These are phyloP conservation scores for Rhodeus uyekii DNA, from an alignment of 2,797 vertebrate species.

Conservation along the genomic window DNA sequence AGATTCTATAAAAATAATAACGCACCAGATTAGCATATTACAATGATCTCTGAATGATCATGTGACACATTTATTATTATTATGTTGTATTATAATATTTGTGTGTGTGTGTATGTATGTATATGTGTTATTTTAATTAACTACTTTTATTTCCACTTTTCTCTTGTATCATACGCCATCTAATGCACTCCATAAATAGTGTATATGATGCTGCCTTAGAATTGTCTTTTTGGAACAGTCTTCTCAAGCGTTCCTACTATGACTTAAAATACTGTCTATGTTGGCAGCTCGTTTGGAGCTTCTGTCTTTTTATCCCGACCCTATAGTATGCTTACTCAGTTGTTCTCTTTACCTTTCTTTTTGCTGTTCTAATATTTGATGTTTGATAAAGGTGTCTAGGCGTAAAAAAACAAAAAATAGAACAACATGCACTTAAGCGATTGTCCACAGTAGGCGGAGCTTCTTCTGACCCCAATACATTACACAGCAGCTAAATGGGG, in stretches of 20 bases:
- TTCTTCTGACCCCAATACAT: slow-evolving; percentile 42
- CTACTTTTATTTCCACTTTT: neutral
- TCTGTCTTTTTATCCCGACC: neutral
- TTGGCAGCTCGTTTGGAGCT: neutral
- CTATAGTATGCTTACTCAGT: neutral
- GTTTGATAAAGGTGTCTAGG: slow-evolving; percentile 42
- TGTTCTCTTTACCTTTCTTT: slow-evolving; percentile 28
- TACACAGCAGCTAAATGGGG: slow-evolving; percentile 32
- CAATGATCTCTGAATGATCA: too few species aligned
- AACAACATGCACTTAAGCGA: slow-evolving; percentile 11
- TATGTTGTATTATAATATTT: too few species aligned
- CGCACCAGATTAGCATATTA: too few species aligned
- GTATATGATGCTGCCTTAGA: neutral
- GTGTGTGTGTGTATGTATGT: too few species aligned
- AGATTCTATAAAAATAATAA: too few species aligned
- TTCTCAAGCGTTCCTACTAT: neutral
- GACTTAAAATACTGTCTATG: slow-evolving; percentile 8
- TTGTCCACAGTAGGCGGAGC: neutral
- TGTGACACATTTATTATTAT: too few species aligned
- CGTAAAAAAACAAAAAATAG: neutral
- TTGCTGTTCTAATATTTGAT: slow-evolving; percentile 44
- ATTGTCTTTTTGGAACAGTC: neutral
- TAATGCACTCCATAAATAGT: neutral
- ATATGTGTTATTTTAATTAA: too few species aligned
- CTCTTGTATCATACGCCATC: neutral